Base-by-base conservation (phyloP, 2,113 vertebrate species). In the Equus przewalskii region DNA sequence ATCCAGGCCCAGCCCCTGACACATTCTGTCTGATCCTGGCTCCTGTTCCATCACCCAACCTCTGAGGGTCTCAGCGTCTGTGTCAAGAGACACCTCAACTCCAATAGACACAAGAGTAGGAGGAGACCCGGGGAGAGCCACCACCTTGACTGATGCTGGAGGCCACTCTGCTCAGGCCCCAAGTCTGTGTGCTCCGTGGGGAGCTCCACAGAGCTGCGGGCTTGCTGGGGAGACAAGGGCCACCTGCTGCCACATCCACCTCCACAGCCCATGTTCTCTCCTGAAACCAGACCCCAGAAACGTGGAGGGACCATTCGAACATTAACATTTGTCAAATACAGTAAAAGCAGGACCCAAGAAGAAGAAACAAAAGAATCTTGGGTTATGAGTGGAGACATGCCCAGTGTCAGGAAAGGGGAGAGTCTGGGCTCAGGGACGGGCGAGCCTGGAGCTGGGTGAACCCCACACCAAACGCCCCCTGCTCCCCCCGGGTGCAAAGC, bases 321-420 rank as follows among this genome's bases (percentile, higher is more conserved):
- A 0, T 0, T 16, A 0, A 28, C 10, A 4, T 33, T 7, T 15
- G 67, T 6, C 41, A 19, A 30, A 36, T 0, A 18, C 33, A 0
- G 4, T 0, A 11, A 10, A 13, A 72, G 41, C 36, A 7, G 56
- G 83, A 3, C 49, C 56, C 11, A 0, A 10, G 76, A 56, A 46
- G 80, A 7, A 33, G 56, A 8, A 11, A 41, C 51, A 11, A 1
- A 15, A 8, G 15, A n/a, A 4, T 0, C 36, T 10, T 9, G 1
- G 2, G 51, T 24, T 3, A 3, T 0, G 2, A 4, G 49, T 0
- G 51, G 64, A 30, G 72, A 22, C 36, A 2, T 0, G 46, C 67
- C 44, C 28, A 3, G 1, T 10, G 15, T 12, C 54, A 30, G 80
- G 44, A 7, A n/a, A 30, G 0, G 46, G 82, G 54, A 1, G 22